These are phyloP conservation scores for Lophius piscatorius DNA, from an alignment of 2,113 vertebrate species.

Conservation along the genomic window DNA sequence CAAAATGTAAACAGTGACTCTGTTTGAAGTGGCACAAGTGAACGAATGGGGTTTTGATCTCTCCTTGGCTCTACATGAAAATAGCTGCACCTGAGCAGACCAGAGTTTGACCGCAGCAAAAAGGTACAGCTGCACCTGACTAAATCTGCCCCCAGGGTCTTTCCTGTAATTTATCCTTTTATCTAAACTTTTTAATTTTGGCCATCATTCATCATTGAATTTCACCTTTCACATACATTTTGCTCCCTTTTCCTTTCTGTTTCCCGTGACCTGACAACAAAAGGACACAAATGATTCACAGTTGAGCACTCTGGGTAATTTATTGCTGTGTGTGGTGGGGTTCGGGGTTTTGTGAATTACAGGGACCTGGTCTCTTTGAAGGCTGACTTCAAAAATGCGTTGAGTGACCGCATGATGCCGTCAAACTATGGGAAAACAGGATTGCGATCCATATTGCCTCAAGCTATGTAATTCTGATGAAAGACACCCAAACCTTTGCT, in stretches of 20 bases:
- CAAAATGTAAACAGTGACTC: constrained; percentile 33
- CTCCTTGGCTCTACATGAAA: constrained; percentile 48
- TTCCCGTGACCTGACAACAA: constrained; percentile 14
- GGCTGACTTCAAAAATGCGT: constrained; percentile 49
- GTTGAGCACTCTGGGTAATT: constrained; percentile 5
- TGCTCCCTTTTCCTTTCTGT: not conserved
- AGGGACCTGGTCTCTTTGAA: constrained; percentile 56
- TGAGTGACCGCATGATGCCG: constrained; percentile 41
- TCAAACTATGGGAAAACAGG: constrained; percentile 35
- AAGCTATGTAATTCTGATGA: constrained; percentile 36
- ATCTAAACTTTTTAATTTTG: not conserved
- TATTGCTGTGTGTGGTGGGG: constrained; percentile 15
- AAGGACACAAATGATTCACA: constrained; percentile 30
- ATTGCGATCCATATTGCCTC: constrained; percentile 19
- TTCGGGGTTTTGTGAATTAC: constrained; percentile 41
- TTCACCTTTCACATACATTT: not conserved
- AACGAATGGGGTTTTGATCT: constrained; percentile 56
- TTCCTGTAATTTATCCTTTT: not conserved
- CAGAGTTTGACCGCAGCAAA: constrained; percentile 36
- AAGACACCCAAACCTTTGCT: constrained; percentile 26
- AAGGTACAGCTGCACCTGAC: constrained; percentile 39
- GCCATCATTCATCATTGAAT: not conserved
- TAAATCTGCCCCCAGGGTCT: not conserved
- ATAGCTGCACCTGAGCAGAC: constrained; percentile 45
- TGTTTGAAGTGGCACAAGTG: constrained; percentile 65